A percentile compares a stretch with the other conserved stretches of the same genome.
Conservation (phyloP, 2,888 invertebrate species). For the Drosophila conformis region DNA sequence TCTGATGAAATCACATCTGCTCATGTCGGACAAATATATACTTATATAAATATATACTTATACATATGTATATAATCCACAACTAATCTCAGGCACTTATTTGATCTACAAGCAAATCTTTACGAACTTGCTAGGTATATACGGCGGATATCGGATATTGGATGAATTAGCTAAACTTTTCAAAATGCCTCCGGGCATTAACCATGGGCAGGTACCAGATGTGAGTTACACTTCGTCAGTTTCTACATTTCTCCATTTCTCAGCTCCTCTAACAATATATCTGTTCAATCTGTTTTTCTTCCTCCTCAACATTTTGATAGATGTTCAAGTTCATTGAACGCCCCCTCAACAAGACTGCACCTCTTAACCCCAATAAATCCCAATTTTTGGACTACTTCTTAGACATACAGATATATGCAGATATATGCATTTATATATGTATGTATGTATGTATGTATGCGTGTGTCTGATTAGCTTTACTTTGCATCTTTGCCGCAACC, state of each 20-base stretch:
- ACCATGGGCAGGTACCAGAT: neutral
- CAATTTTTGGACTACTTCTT: constrained; percentile 16
- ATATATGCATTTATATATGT: too few relatives aligned
- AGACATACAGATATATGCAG: too few relatives aligned
- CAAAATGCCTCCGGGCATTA: neutral
- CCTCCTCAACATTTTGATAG: neutral
- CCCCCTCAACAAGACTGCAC: constrained; percentile 9
- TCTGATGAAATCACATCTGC: neutral
- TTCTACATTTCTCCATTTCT: neutral
- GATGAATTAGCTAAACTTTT: neutral
- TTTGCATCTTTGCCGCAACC: constrained; percentile 41
- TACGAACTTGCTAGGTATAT: neutral
- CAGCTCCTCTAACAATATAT: neutral
- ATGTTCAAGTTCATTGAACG: constrained; percentile 55
- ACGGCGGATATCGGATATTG: neutral
- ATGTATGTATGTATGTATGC: neutral
- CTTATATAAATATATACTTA: too few relatives aligned
- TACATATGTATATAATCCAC: neutral
- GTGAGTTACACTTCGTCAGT: neutral
- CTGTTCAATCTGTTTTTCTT: neutral
- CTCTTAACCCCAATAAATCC: constrained; percentile 50
- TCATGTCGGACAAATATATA: neutral
- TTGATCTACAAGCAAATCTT: neutral
- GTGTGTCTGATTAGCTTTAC: constrained; percentile 2
- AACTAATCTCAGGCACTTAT: neutral